These are phyloP conservation scores for Perdita meconis DNA, from an alignment of 2,888 invertebrate species.

Conservation along the genomic window DNA sequence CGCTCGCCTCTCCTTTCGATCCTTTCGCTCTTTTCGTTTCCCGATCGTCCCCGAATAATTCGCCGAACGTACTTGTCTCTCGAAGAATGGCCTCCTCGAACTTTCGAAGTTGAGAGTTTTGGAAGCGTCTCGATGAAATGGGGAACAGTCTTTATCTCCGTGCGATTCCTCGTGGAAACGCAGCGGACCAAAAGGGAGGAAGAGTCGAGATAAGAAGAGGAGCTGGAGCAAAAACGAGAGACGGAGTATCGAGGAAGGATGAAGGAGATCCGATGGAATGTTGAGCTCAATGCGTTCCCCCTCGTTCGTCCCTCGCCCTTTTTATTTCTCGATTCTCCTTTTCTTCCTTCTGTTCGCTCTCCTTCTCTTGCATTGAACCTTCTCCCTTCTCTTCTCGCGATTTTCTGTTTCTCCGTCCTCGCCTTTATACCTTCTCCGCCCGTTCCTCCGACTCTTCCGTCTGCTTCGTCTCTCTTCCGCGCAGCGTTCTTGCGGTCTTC, in stretches of 20 bases:
- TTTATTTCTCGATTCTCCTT: slow-evolving; percentile 18
- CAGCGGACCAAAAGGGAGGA: slow-evolving; percentile 19
- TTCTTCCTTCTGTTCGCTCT: slow-evolving; percentile 5
- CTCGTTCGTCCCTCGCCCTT: slow-evolving; percentile 3
- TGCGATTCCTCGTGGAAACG: slow-evolving; percentile 39
- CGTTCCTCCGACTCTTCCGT: background rate
- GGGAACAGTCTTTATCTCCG: slow-evolving; percentile 28
- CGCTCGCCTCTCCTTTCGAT: too few species aligned
- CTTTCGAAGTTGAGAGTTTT: slow-evolving; percentile 17
- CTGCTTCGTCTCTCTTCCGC: slow-evolving; percentile 10
- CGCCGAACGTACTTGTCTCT: background rate
- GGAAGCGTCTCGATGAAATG: slow-evolving; percentile 28
- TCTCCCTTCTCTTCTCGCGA: background rate
- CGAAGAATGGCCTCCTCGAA: background rate
- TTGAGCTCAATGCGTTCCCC: slow-evolving; percentile 42
- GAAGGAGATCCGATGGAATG: slow-evolving; percentile 56
- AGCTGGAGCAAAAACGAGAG: slow-evolving; percentile 31
- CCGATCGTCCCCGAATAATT: too few species aligned
- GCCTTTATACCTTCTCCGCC: background rate
- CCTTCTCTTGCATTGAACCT: slow-evolving; percentile 1
- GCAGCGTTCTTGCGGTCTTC: slow-evolving; percentile 54
- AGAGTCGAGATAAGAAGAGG: slow-evolving; percentile 55
- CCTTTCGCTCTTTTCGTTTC: too few species aligned
- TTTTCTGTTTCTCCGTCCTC: slow-evolving; percentile 1
- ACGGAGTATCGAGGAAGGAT: slow-evolving; percentile 51